These are phyloP conservation scores for Ficedula albicollis DNA, from an alignment of 2,797 vertebrate genomes.

Conservation along the genomic window DNA sequence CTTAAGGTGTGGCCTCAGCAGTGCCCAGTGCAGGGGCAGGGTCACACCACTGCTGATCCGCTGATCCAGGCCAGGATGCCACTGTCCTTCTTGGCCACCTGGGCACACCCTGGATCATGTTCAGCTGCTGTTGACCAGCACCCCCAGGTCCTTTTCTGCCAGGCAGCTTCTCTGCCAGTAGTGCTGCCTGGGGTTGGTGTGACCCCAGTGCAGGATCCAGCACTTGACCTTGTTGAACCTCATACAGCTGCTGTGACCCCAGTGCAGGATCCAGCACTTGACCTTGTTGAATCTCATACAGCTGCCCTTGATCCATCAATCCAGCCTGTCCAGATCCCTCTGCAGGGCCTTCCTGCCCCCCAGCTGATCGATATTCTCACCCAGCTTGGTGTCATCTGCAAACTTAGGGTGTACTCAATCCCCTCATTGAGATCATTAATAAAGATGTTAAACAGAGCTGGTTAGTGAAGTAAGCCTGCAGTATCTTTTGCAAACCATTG, in stretches of 20 bases:
- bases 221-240: neutral
- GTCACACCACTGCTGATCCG: no score
- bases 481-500: neutral
- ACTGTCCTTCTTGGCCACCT: neutral
- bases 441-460: neutral
- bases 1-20: neutral
- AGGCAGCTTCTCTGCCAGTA: neutral
- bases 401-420: neutral
- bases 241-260: neutral
- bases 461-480: neutral
- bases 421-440: neutral
- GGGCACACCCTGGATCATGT: fast-evolving
- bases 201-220: neutral
- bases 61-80: neutral
- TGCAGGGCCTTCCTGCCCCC: neutral
- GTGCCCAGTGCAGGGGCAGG: fast-evolving
- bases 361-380: neutral
- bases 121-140: fast-evolving
- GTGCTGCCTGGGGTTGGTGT: neutral
- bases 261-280: neutral
- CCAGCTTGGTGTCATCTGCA: neutral
- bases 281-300: neutral
- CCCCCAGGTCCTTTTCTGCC: fast-evolving
- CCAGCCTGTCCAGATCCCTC: neutral
- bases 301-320: neutral